These are phyloP conservation scores for Heterotilapia buettikoferi DNA, from an alignment of 2,113 vertebrate species.

Conservation along the genomic window DNA sequence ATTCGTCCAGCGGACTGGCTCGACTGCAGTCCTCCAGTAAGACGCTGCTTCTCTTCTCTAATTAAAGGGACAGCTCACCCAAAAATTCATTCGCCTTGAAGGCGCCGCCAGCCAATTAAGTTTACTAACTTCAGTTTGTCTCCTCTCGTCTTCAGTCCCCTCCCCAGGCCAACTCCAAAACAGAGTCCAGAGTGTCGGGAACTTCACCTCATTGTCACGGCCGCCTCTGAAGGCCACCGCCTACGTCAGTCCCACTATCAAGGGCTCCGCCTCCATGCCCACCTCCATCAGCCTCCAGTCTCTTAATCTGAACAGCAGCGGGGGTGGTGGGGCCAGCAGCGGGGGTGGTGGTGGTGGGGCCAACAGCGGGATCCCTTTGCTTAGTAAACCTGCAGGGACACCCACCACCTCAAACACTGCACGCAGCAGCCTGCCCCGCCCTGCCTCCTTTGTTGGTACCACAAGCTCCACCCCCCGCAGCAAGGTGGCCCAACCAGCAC, in stretches of 20 bases:
- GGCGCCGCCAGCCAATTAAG: background rate
- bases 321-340: conserved; percentile 68
- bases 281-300: conserved; percentile 69
- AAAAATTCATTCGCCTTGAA: background rate
- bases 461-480: conserved; percentile 51
- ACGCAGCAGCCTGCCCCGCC: conserved; percentile 81
- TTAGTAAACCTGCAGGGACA: conserved; percentile 74
- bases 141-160: conserved; percentile 67
- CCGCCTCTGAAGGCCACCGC: conserved; percentile 88
- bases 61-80: background rate
- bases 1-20: conserved; percentile 80
- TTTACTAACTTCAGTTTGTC: background rate
- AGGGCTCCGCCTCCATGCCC: conserved; percentile 67
- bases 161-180: conserved; percentile 84
- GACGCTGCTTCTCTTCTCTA: background rate
- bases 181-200: conserved; percentile 83
- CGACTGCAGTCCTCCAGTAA: conserved; percentile 85
- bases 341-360: conserved; percentile 63
- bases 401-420: conserved; percentile 59
- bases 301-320: conserved; percentile 65
- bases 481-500: conserved; percentile 82
- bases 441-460: conserved; percentile 48
- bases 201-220: conserved; percentile 78
- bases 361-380: conserved; percentile 78
- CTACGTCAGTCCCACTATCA: conserved; percentile 88